Evolutionary conservation across 2,888 invertebrate genomes (phyloP).

Genomic region (Euspilapteryx auroguttella): DNA sequence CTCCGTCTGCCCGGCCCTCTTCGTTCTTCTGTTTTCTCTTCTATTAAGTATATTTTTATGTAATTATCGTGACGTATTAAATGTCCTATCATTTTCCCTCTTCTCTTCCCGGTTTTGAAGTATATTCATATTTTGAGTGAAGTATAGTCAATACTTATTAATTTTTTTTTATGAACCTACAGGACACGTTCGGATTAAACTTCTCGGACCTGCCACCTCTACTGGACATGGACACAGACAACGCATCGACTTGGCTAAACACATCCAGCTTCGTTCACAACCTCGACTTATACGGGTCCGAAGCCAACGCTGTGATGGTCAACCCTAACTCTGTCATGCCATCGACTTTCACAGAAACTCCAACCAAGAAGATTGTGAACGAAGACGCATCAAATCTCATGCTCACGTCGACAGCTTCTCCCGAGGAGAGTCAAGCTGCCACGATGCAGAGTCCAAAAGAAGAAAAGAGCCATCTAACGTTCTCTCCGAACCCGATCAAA

Average conservation of each 20-base stretch:
- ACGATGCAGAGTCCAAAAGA: conserved; percentile 65
- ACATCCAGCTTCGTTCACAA: conserved; percentile 68
- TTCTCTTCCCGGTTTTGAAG: too few relatives aligned
- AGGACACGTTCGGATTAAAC: conserved; percentile 64
- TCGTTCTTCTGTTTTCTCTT: too few relatives aligned
- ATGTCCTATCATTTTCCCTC: too few relatives aligned
- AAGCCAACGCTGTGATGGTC: conserved; percentile 79
- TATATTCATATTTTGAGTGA: too few relatives aligned
- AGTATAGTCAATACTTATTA: too few relatives aligned
- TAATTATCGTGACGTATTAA: too few relatives aligned
- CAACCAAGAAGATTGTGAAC: conserved; percentile 42
- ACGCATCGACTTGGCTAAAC: conserved; percentile 61
- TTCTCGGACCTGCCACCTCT: conserved; percentile 66
- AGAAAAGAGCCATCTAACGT: conserved; percentile 71
- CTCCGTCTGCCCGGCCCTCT: too few relatives aligned
- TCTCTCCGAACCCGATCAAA: conserved; percentile 71
- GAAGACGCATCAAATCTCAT: conserved; percentile 49
- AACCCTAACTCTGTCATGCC: conserved; percentile 92
- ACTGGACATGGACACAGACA: conserved; percentile 68
- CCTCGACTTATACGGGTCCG: conserved; percentile 69
- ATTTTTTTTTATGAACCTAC: too few relatives aligned
- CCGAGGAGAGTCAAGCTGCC: conserved; percentile 25
- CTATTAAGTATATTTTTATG: too few relatives aligned
- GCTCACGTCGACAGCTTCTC: conserved; percentile 38
- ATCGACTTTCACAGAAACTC: conserved; percentile 62